Conservation (phyloP, 2,888 invertebrate species). For the Prenolepis imparis region DNA sequence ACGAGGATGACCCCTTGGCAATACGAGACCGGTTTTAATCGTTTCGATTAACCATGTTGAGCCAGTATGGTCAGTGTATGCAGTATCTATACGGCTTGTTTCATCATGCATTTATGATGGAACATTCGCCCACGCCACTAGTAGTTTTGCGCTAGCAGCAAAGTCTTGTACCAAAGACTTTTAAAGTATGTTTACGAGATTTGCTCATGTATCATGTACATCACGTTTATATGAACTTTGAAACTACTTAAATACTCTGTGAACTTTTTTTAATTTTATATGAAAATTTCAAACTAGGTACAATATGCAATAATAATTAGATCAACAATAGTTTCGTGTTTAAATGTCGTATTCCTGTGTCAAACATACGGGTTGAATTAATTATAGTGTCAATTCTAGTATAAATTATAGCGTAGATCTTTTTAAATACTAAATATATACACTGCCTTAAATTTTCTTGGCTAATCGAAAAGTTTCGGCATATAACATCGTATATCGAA, state of each 20-base stretch:
- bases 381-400: not conserved
- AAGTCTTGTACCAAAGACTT: not conserved
- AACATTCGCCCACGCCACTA: constrained; percentile 37
- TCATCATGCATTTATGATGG: constrained; percentile 51
- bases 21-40: constrained; percentile 75
- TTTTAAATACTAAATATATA: constrained; percentile 10
- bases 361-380: not conserved
- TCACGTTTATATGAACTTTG: constrained; percentile 14
- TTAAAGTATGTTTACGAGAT: constrained; percentile 9
- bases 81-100: constrained; percentile 26
- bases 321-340: not conserved
- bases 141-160: constrained; percentile 11
- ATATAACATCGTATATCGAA: not conserved
- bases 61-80: constrained; percentile 42
- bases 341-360: not conserved
- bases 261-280: not conserved
- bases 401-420: not conserved
- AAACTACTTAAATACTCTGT: not conserved
- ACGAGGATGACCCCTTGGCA: constrained; percentile 60
- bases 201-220: constrained; percentile 1
- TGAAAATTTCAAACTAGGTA: not conserved
- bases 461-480: not conserved
- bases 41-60: constrained; percentile 72
- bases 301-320: not conserved
- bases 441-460: not conserved